Conservation (phyloP, 2,797 vertebrate genomes). For the Typhlichthys eigenmanni region DNA sequence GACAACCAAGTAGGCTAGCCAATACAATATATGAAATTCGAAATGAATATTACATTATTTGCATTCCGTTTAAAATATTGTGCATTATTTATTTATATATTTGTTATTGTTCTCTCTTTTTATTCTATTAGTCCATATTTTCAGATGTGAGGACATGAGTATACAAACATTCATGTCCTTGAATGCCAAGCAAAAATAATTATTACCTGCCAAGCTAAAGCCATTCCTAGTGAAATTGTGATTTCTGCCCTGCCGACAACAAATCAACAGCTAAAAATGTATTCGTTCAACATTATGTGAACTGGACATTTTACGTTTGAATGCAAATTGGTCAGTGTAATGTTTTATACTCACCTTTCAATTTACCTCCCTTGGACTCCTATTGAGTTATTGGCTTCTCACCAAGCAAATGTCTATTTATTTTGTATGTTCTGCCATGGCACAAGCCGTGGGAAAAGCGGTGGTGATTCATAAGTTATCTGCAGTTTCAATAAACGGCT, state of each 20-base stretch:
- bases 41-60: neutral
- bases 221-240: conserved; percentile 14
- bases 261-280: conserved; percentile 9
- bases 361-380: conserved; percentile 6
- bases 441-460: neutral
- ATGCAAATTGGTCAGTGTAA: conserved; percentile 13
- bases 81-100: neutral
- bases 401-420: neutral
- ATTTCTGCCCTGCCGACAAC: conserved; percentile 23
- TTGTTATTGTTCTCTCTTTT: neutral
- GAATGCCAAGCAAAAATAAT: conserved; percentile 25
- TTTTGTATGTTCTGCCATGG: neutral
- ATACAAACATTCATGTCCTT: conserved; percentile 6
- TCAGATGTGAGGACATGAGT: neutral
- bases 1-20: no score
- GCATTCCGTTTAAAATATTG: neutral
- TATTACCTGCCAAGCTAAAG: conserved; percentile 14
- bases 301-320: conserved; percentile 15
- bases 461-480: neutral
- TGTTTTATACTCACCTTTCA: neutral
- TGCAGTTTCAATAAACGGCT: neutral
- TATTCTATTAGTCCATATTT: conserved; percentile 7
- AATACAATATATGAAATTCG: no score
- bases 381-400: neutral
- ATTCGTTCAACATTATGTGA: conserved; percentile 13